phyloP scores from a whole-genome alignment of 1,140 invertebrate species.

The Panagrolaimus sp. region DNA sequence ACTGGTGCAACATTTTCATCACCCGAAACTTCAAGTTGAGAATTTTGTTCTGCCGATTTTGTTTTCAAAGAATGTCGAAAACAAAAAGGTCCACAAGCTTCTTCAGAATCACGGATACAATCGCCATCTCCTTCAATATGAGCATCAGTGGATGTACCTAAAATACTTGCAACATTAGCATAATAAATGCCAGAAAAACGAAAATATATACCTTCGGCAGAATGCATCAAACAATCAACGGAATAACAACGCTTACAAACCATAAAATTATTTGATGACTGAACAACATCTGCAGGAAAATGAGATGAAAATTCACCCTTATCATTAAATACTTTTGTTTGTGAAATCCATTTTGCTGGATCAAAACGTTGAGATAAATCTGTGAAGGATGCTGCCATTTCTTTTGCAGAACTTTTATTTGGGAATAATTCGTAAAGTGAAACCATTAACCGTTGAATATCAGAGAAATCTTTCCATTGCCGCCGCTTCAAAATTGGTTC shows the following conservation, averaged over 20 bases:
- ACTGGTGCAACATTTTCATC: not conserved
- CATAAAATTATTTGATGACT: not conserved
- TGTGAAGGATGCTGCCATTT: constrained; percentile 34
- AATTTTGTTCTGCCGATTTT: too few species aligned
- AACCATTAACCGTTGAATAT: not conserved
- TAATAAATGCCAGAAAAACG: not conserved
- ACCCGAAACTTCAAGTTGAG: too few species aligned
- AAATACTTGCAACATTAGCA: not conserved
- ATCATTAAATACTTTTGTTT: not conserved
- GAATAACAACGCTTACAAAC: not conserved
- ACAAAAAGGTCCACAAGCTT: not conserved
- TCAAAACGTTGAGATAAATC: constrained; percentile 42
- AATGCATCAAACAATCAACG: not conserved
- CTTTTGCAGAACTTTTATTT: constrained; percentile 36
- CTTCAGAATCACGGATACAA: too few species aligned
- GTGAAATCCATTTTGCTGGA: constrained; percentile 19
- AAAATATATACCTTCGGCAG: too few species aligned
- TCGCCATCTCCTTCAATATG: constrained; percentile 6
- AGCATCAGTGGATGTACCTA: not conserved
- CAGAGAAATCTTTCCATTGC: not conserved
- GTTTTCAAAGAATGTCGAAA: not conserved
- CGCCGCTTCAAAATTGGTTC: constrained; percentile 17
- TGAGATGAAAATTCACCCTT: not conserved
- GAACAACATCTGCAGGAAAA: not conserved
- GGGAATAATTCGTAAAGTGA: constrained; percentile 38